phyloP scores from a whole-genome alignment of 2,888 invertebrate species.

The Drosophila cyrtoloma region DNA sequence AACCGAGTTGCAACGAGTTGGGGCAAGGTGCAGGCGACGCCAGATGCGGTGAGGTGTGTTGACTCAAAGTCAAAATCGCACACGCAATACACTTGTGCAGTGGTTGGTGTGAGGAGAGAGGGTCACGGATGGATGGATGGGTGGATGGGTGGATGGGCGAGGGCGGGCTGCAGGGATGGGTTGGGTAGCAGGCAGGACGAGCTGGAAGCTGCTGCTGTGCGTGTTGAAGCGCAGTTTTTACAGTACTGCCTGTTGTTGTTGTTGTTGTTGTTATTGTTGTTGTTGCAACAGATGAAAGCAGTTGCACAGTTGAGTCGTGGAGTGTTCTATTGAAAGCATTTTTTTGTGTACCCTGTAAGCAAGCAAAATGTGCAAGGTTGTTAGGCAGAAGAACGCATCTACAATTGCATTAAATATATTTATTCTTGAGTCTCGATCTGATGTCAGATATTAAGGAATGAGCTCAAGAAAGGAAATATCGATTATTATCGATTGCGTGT shows the following conservation, averaged over 20 bases:
- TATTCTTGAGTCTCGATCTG: neutral
- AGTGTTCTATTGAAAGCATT: constrained; percentile 41
- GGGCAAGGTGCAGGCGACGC: constrained; percentile 6
- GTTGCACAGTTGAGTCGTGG: constrained; percentile 31
- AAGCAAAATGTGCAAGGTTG: neutral
- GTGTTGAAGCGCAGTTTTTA: constrained; percentile 79
- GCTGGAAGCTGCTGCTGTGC: constrained; percentile 61
- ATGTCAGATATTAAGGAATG: neutral
- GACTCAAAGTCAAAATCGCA: constrained; percentile 57
- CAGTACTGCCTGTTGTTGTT: constrained; percentile 43
- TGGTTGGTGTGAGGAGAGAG: neutral
- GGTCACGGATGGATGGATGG: neutral
- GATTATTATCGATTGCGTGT: neutral
- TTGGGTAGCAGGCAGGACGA: constrained; percentile 28
- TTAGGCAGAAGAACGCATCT: too few species aligned
- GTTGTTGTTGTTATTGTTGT: constrained; percentile 27
- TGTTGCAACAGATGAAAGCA: constrained; percentile 51
- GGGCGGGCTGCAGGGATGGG: neutral
- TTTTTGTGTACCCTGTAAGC: constrained; percentile 8
- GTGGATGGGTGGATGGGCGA: neutral
- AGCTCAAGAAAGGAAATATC: neutral
- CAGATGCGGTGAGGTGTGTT: constrained; percentile 14
- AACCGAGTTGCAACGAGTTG: constrained; percentile 59
- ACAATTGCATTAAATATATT: neutral
- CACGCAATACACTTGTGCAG: constrained; percentile 44